These are phyloP conservation scores for Hassar affinis DNA, from an alignment of 2,113 vertebrate species.

Conservation along the genomic window DNA sequence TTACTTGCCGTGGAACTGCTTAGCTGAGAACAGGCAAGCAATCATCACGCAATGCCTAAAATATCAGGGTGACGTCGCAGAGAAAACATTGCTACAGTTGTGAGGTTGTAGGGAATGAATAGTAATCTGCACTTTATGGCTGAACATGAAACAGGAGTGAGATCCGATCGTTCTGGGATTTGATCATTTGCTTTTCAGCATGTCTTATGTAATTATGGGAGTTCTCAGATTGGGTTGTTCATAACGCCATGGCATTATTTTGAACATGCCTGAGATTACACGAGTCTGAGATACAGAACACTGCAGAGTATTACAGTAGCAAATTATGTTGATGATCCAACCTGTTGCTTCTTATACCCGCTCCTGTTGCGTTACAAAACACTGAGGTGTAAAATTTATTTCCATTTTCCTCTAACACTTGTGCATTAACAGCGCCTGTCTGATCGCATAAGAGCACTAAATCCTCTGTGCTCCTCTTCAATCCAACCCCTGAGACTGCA, in stretches of 20 bases:
- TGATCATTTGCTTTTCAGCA: not conserved
- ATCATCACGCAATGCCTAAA: conserved; percentile 36
- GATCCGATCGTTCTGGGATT: not conserved
- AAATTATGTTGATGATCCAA: not conserved
- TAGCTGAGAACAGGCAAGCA: conserved; percentile 16
- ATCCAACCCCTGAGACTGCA: conserved; percentile 29
- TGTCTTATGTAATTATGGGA: not conserved
- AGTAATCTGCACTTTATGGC: not conserved
- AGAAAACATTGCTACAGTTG: not conserved
- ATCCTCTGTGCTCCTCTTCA: conserved; percentile 14
- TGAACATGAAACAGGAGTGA: not conserved
- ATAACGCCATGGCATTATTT: not conserved
- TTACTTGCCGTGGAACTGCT: conserved; percentile 30
- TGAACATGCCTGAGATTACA: not conserved
- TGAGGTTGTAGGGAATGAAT: conserved; percentile 8
- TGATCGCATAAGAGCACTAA: conserved; percentile 33
- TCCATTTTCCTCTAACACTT: conserved; percentile 7
- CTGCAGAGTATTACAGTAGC: not conserved
- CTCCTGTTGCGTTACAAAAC: not conserved
- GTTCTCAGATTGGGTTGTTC: no score
- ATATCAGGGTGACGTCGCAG: conserved; percentile 25
- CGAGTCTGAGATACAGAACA: not conserved
- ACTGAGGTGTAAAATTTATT: not conserved
- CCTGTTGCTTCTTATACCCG: conserved; percentile 12
- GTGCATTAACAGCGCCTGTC: conserved; percentile 1